Conservation (phyloP, 2,888 invertebrate genomes). For the Drosophila fulvimacula region DNA sequence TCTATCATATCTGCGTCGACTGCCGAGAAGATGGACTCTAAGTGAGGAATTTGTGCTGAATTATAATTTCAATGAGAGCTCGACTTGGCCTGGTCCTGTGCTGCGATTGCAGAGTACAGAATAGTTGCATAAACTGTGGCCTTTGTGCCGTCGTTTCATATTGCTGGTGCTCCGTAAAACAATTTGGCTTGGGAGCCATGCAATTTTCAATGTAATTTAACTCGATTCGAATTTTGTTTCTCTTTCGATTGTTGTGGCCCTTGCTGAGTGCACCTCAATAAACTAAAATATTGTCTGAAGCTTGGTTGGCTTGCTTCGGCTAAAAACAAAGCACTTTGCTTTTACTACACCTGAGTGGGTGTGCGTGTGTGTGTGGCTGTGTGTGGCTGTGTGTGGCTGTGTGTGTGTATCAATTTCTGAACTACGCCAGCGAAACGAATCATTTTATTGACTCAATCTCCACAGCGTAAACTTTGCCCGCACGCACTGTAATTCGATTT, state of each 20-base stretch:
- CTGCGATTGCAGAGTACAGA: slow-evolving; percentile 5
- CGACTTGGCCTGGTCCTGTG: neutral
- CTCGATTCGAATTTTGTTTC: slow-evolving; percentile 59
- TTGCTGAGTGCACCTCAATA: slow-evolving; percentile 41
- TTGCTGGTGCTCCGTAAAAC: slow-evolving; percentile 37
- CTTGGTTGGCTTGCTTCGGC: slow-evolving; percentile 10
- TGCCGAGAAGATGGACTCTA: neutral
- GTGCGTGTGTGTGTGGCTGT: slow-evolving; percentile 3
- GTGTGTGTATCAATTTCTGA: slow-evolving; percentile 71
- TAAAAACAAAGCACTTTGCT: slow-evolving; percentile 42
- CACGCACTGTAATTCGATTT: slow-evolving; percentile 71
- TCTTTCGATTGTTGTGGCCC: slow-evolving; percentile 16
- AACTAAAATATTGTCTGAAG: slow-evolving; percentile 51
- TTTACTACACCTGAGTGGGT: slow-evolving; percentile 10
- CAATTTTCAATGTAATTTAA: slow-evolving; percentile 78
- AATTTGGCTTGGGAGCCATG: slow-evolving; percentile 55
- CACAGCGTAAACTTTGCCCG: slow-evolving; percentile 67
- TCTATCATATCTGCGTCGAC: neutral
- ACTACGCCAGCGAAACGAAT: slow-evolving; percentile 53
- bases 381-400: slow-evolving; percentile 11
- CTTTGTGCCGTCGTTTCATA: slow-evolving; percentile 11
- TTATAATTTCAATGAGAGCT: neutral
- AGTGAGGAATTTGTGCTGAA: neutral
- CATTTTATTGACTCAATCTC: slow-evolving; percentile 80
- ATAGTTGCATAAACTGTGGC: neutral